Percentiles rank a stretch among this genome's conserved stretches.
Conservation (phyloP, 2,888 invertebrate genomes). For the Lobophora halterata region DNA sequence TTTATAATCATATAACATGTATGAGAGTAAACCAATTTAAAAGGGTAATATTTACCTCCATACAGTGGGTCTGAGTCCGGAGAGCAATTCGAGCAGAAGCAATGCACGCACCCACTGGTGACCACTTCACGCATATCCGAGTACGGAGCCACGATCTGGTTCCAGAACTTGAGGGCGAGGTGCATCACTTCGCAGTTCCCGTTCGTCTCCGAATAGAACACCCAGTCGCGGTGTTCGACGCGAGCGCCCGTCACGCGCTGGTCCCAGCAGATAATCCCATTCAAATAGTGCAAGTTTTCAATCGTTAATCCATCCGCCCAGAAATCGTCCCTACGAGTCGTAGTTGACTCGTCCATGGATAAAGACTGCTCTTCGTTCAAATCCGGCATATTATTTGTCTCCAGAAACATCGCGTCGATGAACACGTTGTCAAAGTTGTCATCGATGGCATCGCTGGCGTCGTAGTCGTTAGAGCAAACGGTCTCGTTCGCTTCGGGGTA, state of each 20-base stretch:
- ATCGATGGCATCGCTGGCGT: constrained; percentile 32
- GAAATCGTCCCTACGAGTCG: constrained; percentile 55
- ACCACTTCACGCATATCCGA: constrained; percentile 61
- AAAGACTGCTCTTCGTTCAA: constrained; percentile 66
- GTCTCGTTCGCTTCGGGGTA: constrained; percentile 64
- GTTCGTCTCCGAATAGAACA: constrained; percentile 30
- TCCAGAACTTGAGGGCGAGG: constrained; percentile 65
- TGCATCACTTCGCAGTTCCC: constrained; percentile 60
- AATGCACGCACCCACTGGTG: constrained; percentile 63
- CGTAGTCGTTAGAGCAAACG: constrained; percentile 13
- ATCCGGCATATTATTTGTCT: constrained; percentile 64
- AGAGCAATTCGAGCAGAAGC: constrained; percentile 59
- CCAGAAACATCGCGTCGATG: constrained; percentile 61
- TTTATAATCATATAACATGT: too few species aligned
- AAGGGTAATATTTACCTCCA: constrained; percentile 53
- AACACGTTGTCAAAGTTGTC: constrained; percentile 65
- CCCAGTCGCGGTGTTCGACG: constrained; percentile 29
- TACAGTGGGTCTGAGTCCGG: constrained; percentile 49
- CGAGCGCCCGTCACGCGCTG: constrained; percentile 39
- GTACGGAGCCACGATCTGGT: constrained; percentile 54
- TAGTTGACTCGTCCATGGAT: constrained; percentile 60
- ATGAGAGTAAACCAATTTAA: too few species aligned
- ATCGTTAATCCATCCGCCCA: constrained; percentile 50
- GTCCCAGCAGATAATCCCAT: constrained; percentile 52
- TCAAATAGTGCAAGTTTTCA: constrained; percentile 61